Evolutionary conservation across 2,888 invertebrate species (phyloP).

Genomic region (Netelia inedita): DNA sequence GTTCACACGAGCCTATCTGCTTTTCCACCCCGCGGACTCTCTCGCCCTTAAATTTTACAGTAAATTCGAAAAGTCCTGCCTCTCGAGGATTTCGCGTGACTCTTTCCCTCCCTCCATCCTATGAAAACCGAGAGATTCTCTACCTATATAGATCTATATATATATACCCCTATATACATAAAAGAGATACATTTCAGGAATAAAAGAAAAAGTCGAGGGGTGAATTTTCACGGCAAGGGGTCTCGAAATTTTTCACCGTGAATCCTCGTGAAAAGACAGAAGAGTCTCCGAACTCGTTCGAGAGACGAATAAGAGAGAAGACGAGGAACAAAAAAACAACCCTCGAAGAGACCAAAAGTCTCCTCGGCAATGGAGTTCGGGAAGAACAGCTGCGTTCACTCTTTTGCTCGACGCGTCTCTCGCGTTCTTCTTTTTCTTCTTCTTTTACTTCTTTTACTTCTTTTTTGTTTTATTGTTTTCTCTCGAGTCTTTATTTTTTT

Average conservation of each 20-base stretch:
- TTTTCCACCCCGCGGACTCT: constrained; percentile 27
- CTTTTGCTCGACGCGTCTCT: constrained; percentile 22
- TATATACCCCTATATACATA: constrained; percentile 20
- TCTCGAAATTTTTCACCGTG: constrained; percentile 32
- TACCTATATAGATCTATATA: neutral
- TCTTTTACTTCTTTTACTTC: constrained; percentile 9
- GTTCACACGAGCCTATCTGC: constrained; percentile 22
- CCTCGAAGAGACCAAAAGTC: constrained; percentile 32
- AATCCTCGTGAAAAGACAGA: constrained; percentile 29
- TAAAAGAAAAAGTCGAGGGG: constrained; percentile 77
- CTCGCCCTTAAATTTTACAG: constrained; percentile 54
- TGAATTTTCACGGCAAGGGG: constrained; percentile 76
- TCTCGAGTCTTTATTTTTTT: constrained; percentile 36
- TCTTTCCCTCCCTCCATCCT: constrained; percentile 15
- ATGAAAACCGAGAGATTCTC: neutral
- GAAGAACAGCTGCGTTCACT: constrained; percentile 73
- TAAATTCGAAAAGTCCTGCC: constrained; percentile 59
- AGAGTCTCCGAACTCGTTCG: constrained; percentile 46
- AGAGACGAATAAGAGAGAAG: constrained; percentile 30
- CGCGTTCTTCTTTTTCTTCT: neutral
- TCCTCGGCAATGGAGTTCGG: constrained; percentile 66
- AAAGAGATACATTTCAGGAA: constrained; percentile 75
- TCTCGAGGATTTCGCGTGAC: constrained; percentile 50
- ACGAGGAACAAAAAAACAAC: constrained; percentile 32
- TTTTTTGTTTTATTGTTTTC: constrained; percentile 67